Base-by-base conservation (phyloP, 2,888 invertebrate genomes). In the Scaptomyza cyrtandrae region DNA sequence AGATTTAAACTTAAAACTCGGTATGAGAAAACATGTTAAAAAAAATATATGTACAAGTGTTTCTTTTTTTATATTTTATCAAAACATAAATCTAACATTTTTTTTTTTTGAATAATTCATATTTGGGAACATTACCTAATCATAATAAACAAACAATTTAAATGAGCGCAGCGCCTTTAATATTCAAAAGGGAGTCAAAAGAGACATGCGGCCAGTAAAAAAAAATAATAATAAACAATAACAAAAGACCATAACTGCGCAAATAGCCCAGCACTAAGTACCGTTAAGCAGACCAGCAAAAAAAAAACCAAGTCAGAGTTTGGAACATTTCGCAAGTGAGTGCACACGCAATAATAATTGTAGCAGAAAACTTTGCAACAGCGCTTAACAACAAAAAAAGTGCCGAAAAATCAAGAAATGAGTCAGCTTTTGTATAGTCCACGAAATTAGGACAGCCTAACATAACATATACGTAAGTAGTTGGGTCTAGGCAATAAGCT, bases 341-440 rank as follows among this genome's bases (percentile, higher is more conserved):
- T 59, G 63, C 63, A 71, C 65, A 74, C 72, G 69, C 71, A 80
- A 78, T 61, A 83, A 68, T 74, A 86, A 84, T 86, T 75, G 86
- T 88, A 86, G 80, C 76, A 71, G 76, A 75, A 74, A 66, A 56
- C 60, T 55, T 59, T 63, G 69, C 74, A 54, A 78, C 4, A 16
- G 19, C 11, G 35, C 43, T 31, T 10, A 14, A 24, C 39, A 49
- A 58, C 49, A 29, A 24, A 24, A 24, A 24, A 24, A 24, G 24
- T 19, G 56, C 58, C 71, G 37, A 70, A 63, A 39, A 75, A 49
- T 56, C 46, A 27, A 67, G 56, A 7, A 33, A 41, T 64, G 78
- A 75, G 46, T 68, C 72, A 72, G 67, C 62, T 33, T 16, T 41
- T 31, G 33, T 4, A 3, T 16, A 16, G 19, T 1, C 11, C 39